Conservation (phyloP, 2,113 vertebrate species). For the Bungarus multicinctus region DNA sequence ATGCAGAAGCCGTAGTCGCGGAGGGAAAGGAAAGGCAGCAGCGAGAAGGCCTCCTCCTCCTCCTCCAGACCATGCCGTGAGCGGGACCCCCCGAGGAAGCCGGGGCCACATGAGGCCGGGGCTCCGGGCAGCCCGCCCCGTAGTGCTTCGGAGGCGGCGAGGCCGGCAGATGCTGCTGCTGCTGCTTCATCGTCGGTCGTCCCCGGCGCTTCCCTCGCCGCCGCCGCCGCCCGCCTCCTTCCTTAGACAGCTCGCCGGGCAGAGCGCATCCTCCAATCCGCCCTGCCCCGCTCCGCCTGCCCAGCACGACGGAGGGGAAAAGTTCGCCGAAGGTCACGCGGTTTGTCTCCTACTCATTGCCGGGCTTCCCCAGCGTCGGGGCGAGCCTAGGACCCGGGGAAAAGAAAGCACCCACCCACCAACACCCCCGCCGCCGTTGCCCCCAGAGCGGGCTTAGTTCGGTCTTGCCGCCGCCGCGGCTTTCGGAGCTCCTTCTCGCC, state of each 20-base stretch:
- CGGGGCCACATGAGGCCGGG: slow-evolving; percentile 71
- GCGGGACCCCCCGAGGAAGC: slow-evolving; percentile 67
- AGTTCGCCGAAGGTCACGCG: slow-evolving; percentile 47
- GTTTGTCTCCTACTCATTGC: slow-evolving; percentile 13
- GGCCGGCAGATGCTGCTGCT: slow-evolving; percentile 64
- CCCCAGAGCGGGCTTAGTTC: neutral
- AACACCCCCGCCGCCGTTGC: neutral
- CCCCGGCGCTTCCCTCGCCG: slow-evolving; percentile 75
- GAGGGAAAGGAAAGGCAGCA: slow-evolving; percentile 75
- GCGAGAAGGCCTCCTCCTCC: slow-evolving; percentile 65
- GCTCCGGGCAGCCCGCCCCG: slow-evolving; percentile 46
- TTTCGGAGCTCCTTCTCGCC: slow-evolving; percentile 31
- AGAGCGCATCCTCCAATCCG: slow-evolving; percentile 71
- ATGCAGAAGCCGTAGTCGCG: slow-evolving; percentile 93
- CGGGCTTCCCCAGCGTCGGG: neutral
- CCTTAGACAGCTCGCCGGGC: slow-evolving; percentile 76
- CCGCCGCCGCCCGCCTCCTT: slow-evolving; percentile 72
- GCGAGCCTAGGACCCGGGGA: neutral
- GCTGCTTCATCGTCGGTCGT: slow-evolving; percentile 74
- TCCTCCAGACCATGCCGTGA: slow-evolving; percentile 56
- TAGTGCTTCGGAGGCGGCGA: slow-evolving; percentile 39
- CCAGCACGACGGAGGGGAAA: slow-evolving; percentile 45
- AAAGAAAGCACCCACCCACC: neutral
- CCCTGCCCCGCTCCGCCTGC: slow-evolving; percentile 60
- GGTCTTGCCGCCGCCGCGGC: slow-evolving; percentile 27